A percentile compares a stretch with the other conserved stretches of the same genome.
Conservation (phyloP, 2,113 vertebrate species). For the Podocnemis expansa region DNA sequence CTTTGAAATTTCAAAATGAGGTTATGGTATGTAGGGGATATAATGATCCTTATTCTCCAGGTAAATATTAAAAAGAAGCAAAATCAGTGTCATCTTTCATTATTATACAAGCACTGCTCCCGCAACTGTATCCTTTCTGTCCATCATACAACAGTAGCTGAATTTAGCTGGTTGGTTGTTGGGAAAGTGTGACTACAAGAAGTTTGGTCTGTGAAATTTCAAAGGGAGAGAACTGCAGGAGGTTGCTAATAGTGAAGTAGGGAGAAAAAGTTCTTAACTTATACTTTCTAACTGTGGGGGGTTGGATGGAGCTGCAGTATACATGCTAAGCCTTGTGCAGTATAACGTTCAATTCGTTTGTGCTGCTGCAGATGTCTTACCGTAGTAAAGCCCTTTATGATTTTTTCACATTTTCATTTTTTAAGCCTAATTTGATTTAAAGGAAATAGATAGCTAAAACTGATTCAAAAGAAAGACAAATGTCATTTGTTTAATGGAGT, state of each 20-base stretch:
- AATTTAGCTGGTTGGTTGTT: rapidly evolving
- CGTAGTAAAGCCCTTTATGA: slow-evolving; percentile 20
- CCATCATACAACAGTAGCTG: background rate
- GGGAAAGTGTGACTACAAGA: background rate
- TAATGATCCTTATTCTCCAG: background rate
- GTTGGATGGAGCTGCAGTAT: background rate
- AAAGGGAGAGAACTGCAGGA: background rate
- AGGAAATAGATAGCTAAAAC: slow-evolving; percentile 46
- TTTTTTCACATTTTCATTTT: slow-evolving; percentile 27
- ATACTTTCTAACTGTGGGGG: background rate
- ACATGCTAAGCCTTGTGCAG: background rate
- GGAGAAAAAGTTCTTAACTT: too few species aligned
- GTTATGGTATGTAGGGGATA: background rate
- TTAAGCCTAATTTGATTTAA: slow-evolving; percentile 53
- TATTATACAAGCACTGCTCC: rapidly evolving
- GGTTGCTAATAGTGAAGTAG: background rate
- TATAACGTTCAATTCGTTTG: background rate
- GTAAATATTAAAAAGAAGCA: background rate
- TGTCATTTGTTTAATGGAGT: slow-evolving; percentile 59
- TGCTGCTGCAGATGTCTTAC: slow-evolving; percentile 7
- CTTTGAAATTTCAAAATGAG: background rate
- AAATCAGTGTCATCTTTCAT: background rate
- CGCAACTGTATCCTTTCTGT: background rate
- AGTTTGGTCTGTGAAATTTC: background rate
- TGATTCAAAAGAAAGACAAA: slow-evolving; percentile 49